Evolutionary conservation across 1,140 invertebrate species (phyloP).

Genomic region (Drosophila virilis): DNA sequence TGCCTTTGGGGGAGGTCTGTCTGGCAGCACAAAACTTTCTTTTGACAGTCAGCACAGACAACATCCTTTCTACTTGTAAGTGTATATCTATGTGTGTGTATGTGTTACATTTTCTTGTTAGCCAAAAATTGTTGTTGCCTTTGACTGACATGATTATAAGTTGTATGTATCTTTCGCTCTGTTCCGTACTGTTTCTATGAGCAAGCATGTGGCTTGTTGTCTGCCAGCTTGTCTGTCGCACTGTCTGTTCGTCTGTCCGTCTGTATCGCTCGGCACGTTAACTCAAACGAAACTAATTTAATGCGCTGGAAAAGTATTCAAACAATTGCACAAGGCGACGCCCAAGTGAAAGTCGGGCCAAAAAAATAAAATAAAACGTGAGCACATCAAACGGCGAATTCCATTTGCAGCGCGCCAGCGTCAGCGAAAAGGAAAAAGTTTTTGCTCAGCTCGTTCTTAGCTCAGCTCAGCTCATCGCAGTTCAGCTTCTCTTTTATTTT

Average conservation of each 20-base stretch:
- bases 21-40: conserved; percentile 47
- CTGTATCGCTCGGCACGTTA: conserved; percentile 70
- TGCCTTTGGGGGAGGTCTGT: conserved; percentile 16
- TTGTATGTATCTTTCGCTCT: conserved; percentile 59
- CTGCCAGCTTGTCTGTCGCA: conserved; percentile 8
- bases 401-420: conserved; percentile 64
- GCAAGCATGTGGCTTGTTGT: conserved; percentile 15
- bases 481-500: conserved; percentile 26
- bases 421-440: conserved; percentile 77
- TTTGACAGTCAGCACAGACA: conserved; percentile 39
- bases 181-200: not conserved
- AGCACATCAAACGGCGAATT: conserved; percentile 80
- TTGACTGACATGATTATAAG: conserved; percentile 83
- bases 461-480: conserved; percentile 25
- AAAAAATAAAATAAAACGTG: conserved; percentile 50
- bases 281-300: conserved; percentile 84
- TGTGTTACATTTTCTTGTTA: conserved; percentile 58
- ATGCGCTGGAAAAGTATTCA: conserved; percentile 83
- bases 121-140: conserved; percentile 58
- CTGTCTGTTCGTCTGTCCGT: conserved; percentile 25
- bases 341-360: conserved; percentile 72
- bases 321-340: conserved; percentile 82
- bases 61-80: conserved; percentile 8
- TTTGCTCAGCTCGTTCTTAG: conserved; percentile 44
- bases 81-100: not conserved